phyloP scores from a whole-genome alignment of 2,113 vertebrate genomes.

The Etheostoma cragini region DNA sequence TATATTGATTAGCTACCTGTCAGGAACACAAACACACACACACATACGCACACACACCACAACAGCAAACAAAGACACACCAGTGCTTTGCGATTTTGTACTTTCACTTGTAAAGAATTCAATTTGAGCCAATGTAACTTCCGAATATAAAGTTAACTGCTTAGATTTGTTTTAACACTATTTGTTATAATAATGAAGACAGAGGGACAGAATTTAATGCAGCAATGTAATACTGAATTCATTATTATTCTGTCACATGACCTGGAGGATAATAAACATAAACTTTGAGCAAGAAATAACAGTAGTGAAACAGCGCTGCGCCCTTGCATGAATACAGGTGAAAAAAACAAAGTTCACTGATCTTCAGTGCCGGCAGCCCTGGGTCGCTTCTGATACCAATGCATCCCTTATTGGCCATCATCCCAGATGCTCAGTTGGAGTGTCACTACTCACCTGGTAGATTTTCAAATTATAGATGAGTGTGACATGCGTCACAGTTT shows the following conservation, averaged over 20 bases:
- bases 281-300: not conserved
- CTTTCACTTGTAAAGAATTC: not conserved
- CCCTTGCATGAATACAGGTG: not conserved
- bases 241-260: not conserved
- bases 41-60: not conserved
- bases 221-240: not conserved
- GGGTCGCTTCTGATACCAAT: slow-evolving; percentile 17
- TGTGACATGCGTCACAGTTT: not conserved
- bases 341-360: not conserved
- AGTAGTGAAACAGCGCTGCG: not conserved
- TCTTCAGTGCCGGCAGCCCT: slow-evolving; percentile 14
- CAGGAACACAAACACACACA: not conserved
- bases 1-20: not conserved
- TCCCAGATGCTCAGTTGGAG: slow-evolving; percentile 37
- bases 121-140: not conserved
- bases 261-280: not conserved
- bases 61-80: not conserved
- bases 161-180: not conserved
- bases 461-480: slow-evolving; percentile 17
- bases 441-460: not conserved
- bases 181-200: not conserved
- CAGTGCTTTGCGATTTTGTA: not conserved
- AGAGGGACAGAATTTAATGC: not conserved
- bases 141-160: not conserved
- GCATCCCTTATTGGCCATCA: slow-evolving; percentile 23